A percentile compares a stretch with the other conserved stretches of the same genome.
Conservation (phyloP, 1,140 invertebrate species). For the Halyomorpha halys region DNA sequence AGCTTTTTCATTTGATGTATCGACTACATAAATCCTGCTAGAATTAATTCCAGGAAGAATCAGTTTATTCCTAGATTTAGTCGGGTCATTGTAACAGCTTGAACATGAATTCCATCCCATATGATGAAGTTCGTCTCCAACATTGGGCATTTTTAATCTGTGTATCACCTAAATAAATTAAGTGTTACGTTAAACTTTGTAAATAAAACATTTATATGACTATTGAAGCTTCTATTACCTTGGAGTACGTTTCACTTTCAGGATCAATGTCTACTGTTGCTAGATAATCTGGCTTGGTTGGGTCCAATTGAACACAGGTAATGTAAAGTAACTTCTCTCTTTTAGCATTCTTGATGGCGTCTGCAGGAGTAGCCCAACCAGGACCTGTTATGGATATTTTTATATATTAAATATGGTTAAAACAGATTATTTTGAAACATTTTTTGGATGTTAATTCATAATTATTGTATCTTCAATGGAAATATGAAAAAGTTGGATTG, state of each 20-base stretch:
- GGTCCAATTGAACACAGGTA: conserved; percentile 67
- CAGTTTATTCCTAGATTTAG: conserved; percentile 61
- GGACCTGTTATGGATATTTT: too few species aligned
- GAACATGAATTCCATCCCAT: conserved; percentile 94
- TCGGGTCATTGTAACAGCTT: conserved; percentile 61
- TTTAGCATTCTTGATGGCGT: conserved; percentile 69
- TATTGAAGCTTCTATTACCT: conserved; percentile 45
- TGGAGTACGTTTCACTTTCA: conserved; percentile 66
- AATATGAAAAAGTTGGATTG: too few species aligned
- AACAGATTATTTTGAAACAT: too few species aligned
- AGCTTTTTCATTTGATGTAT: conserved; percentile 57
- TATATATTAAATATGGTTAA: too few species aligned
- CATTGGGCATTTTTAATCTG: conserved; percentile 60
- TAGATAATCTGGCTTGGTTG: conserved; percentile 72
- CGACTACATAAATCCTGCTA: conserved; percentile 75
- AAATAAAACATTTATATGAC: too few species aligned
- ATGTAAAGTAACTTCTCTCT: conserved; percentile 79
- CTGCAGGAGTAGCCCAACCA: conserved; percentile 64
- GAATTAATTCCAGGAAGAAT: conserved; percentile 74
- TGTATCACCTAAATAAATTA: conserved; percentile 63
- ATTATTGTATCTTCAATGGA: too few species aligned
- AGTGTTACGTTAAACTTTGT: too few species aligned
- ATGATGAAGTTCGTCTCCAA: conserved; percentile 87
- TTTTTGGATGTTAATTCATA: too few species aligned
- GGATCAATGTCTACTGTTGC: conserved; percentile 87